Evolutionary conservation across 2,797 vertebrate species (phyloP), one percentile per base, ranked within the genome.

Genomic region (Adelosebastes latens): DNA sequence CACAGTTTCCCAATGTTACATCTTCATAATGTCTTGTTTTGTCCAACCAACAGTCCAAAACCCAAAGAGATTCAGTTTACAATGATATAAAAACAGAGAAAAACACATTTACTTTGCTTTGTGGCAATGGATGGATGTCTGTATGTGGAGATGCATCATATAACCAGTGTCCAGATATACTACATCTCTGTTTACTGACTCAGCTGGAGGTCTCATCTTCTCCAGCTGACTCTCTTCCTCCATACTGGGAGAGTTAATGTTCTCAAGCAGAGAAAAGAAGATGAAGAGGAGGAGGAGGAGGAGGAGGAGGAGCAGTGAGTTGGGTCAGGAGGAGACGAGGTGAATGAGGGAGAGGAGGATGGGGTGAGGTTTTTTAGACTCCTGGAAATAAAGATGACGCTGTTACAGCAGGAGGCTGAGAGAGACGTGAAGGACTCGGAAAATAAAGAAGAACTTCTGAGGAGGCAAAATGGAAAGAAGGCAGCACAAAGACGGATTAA

Each of bases 131-230:
- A 63, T 0, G 49, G 18, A 42, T 69, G 22, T 20, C 7, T 39
- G 56, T 32, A 2, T 24, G 34, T 34, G 65, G 22, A 32, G 27
- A 31, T 25, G 55, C 29, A 0, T 81, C 9, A 3, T 0, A n/a
- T 22, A 8, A 53, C 9, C 31, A 42, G 3, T 31, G 14, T 16
- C 25, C 31, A 13, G 32, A 34, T 56, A 2, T 3, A 32, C 64
- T 34, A 53, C 4, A 12, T 56, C 63, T 29, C 10, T 1, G 42
- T 73, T 66, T 31, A 59, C 60, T 4, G 27, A 29, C 72, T 73
- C 72, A 59, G 66, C 72, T 56, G 79, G 73, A 77, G 58, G 27
- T 66, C 69, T 49, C 76, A n/a, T 56, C 58, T 13, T 14, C 64
- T 36, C 70, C 22, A 20, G 39, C 39, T 9, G 18, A 66, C 31